phyloP scores from a whole-genome alignment of 2,888 invertebrate genomes.

The Parnassius orleans region DNA sequence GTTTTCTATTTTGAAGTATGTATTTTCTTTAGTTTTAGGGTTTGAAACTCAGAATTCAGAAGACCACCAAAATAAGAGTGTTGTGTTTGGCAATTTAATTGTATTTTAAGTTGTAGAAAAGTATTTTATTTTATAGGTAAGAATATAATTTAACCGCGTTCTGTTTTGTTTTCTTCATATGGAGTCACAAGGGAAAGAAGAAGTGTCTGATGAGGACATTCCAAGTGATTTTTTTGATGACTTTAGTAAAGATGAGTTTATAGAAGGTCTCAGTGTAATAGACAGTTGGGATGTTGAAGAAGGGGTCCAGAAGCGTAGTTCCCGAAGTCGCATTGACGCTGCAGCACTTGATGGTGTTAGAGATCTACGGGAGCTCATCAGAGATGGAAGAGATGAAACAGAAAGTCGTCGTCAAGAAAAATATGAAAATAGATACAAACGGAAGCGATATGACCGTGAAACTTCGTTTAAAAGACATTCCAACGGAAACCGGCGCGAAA shows the following conservation, averaged over 20 bases:
- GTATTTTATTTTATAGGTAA: background rate
- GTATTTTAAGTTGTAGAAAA: background rate
- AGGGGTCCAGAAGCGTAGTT: constrained; percentile 32
- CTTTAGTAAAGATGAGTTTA: constrained; percentile 69
- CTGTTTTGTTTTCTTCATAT: constrained; percentile 23
- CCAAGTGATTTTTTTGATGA: constrained; percentile 77
- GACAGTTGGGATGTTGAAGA: constrained; percentile 67
- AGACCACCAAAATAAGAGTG: too few relatives aligned
- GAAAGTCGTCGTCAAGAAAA: constrained; percentile 19
- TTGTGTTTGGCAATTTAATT: too few relatives aligned
- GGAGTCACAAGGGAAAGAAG: constrained; percentile 38
- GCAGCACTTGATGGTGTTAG: constrained; percentile 49
- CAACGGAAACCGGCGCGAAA: constrained; percentile 29
- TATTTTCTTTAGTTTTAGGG: too few relatives aligned
- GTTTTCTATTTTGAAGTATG: too few relatives aligned
- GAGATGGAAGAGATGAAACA: constrained; percentile 24
- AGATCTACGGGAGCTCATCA: constrained; percentile 58
- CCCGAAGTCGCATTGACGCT: constrained; percentile 38
- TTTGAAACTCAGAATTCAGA: too few relatives aligned
- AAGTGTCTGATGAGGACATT: constrained; percentile 61
- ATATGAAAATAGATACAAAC: constrained; percentile 22
- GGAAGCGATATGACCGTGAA: constrained; percentile 28
- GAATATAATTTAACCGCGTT: background rate
- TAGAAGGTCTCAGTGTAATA: constrained; percentile 71
- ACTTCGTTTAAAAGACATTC: constrained; percentile 16